Evolutionary conservation across 2,113 vertebrate species (phyloP).

Genomic region (Cyprinodon tularosa): DNA sequence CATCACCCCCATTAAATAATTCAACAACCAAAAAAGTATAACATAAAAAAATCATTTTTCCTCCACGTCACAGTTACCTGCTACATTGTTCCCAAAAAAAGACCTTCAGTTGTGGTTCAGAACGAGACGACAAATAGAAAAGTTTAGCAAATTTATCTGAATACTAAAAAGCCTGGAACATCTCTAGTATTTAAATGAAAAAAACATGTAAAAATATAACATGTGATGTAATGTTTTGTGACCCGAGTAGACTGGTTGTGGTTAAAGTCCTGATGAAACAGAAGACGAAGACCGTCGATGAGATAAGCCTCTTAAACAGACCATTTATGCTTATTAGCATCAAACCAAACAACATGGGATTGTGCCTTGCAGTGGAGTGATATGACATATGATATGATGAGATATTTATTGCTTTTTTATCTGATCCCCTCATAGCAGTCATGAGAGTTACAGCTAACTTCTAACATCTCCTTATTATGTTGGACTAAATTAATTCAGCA

Average conservation of each 20-base stretch:
- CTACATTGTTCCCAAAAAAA: background rate
- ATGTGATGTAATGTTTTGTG: slow-evolving; percentile 36
- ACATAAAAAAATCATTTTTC: too few species aligned
- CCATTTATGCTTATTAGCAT: slow-evolving; percentile 3
- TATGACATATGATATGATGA: slow-evolving; percentile 32
- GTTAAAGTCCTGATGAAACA: slow-evolving; percentile 4
- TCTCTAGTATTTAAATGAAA: slow-evolving; percentile 14
- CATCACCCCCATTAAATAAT: too few species aligned
- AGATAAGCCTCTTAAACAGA: background rate
- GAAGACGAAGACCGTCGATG: background rate
- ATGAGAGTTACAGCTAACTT: background rate
- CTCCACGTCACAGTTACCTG: too few species aligned
- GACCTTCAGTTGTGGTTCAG: background rate
- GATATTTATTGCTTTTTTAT: slow-evolving; percentile 6
- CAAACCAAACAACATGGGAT: slow-evolving; percentile 10
- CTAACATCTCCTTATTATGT: background rate
- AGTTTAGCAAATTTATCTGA: background rate
- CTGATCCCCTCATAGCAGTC: background rate
- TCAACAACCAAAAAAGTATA: too few species aligned
- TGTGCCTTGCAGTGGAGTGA: slow-evolving; percentile 19
- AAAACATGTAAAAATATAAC: slow-evolving; percentile 46
- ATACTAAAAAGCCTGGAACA: too few species aligned
- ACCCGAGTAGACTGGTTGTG: background rate
- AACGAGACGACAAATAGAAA: background rate
- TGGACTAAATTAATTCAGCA: background rate